Base-by-base conservation (phyloP, 2,888 invertebrate genomes). In the Balanococcus diminutus region DNA sequence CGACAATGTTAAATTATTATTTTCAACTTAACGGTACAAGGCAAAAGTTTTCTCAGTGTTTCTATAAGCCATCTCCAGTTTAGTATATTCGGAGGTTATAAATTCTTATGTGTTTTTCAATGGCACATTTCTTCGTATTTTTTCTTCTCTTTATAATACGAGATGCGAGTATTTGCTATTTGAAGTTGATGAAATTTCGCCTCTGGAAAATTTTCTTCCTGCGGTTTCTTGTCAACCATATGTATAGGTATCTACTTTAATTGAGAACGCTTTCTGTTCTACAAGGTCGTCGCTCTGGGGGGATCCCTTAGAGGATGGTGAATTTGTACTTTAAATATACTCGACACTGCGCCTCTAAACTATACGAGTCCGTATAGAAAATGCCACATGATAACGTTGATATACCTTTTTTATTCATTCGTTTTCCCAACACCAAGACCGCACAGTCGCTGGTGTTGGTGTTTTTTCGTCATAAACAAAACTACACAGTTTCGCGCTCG, bases 51-150 rank as follows among this genome's bases (percentile, higher is more conserved):
- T 22, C 56, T 22, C 56, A 22, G 56, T 56, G 56, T 22, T 56
- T 56, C 56, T 56, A 56, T 56, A 56, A n/a, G n/a, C n/a, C 56
- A 56, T 5, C 22, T 6, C 56, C 56, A 56, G 56, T 56, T 56
- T 56, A 56, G 56, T 56, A 56, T 56, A 56, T 56, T 56, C 56
- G 56, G 22, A 56, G 56, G 56, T 22, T 56, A 56, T 56, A 56
- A 56, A 56, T 56, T 56, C 56, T 56, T 56, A 56, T 56, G 56
- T 56, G 56, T 56, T 56, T 56, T 56, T 56, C 56, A 56, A 56
- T 56, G 56, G 56, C 22, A 22, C 22, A 56, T 56, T 56, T 56
- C 56, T 22, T 2, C 5, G 11, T 56, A 51, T 22, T 22, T 22
- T 56, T 56, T 56, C 22, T 22, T 22, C 19, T 22, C 56, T 56